Evolutionary conservation across 35 echinoderm and acorn worm species (phyloP).

Genomic region (Heliocidaris tuberculata): DNA sequence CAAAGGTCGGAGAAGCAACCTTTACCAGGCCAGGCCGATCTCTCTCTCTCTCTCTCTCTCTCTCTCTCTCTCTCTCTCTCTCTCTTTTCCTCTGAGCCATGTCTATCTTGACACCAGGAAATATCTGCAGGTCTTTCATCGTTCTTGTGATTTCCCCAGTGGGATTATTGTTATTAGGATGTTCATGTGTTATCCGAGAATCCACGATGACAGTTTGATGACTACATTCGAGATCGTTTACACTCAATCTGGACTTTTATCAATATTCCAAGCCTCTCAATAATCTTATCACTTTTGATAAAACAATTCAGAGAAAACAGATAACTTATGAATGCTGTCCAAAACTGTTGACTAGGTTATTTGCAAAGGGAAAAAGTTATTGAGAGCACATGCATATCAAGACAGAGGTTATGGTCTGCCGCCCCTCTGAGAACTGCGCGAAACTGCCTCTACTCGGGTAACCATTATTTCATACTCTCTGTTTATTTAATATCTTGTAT

Average conservation of each 20-base stretch:
- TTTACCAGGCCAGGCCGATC: neutral
- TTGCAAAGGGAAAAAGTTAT: neutral
- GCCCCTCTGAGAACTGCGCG: no score
- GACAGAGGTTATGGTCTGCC: no score
- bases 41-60: neutral
- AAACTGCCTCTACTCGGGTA: no score
- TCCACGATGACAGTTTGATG: neutral
- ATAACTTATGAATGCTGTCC: neutral
- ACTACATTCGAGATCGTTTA: neutral
- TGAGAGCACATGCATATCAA: no score
- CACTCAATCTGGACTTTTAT: neutral
- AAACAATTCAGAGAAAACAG: neutral
- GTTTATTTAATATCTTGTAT: no score
- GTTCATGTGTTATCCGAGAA: neutral
- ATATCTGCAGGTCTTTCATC: neutral
- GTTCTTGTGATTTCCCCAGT: neutral
- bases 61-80: neutral
- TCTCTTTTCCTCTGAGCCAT: neutral
- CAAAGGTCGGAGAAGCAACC: neutral
- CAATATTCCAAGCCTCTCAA: neutral
- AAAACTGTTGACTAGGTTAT: neutral
- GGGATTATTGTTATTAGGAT: slow-evolving; percentile 2
- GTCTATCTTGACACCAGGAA: neutral
- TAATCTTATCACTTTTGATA: neutral
- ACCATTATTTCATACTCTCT: no score